A percentile compares a stretch with the other conserved stretches of the same genome.
phyloP scores from a whole-genome alignment of 1,140 invertebrate genomes.

The Cyrtorhinus lividipennis region DNA sequence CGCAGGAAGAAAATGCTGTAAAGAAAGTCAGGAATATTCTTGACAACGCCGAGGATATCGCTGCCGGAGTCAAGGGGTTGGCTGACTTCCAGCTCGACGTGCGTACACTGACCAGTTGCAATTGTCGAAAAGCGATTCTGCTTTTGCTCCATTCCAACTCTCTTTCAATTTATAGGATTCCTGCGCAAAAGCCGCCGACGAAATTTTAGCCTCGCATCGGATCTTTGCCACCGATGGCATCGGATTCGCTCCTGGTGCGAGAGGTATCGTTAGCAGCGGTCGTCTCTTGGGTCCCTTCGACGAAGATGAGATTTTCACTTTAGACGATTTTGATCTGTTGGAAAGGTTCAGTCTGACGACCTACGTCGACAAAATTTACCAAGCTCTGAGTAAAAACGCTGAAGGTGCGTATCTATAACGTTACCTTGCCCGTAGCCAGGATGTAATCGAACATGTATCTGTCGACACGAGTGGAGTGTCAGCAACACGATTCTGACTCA shows the following conservation, averaged over 20 bases:
- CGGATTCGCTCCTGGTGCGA: slow-evolving; percentile 35
- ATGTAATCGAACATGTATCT: too few species aligned
- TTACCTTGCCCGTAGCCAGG: too few species aligned
- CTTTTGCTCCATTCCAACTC: too few species aligned
- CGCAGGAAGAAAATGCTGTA: not conserved
- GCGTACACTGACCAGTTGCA: too few species aligned
- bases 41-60: slow-evolving; percentile 20
- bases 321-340: slow-evolving; percentile 80
- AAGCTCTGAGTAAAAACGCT: slow-evolving; percentile 37
- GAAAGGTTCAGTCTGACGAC: slow-evolving; percentile 60
- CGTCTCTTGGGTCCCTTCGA: slow-evolving; percentile 73
- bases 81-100: not conserved
- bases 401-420: slow-evolving; percentile 20
- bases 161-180: not conserved
- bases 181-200: slow-evolving; percentile 22
- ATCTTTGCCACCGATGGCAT: slow-evolving; percentile 37
- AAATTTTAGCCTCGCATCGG: slow-evolving; percentile 36
- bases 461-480: too few species aligned
- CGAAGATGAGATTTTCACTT: slow-evolving; percentile 60
- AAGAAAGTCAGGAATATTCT: slow-evolving; percentile 1
- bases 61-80: slow-evolving; percentile 16
- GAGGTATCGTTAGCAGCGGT: slow-evolving; percentile 78
- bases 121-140: too few species aligned
- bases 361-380: slow-evolving; percentile 65
- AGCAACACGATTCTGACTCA: too few species aligned